phyloP scores from a whole-genome alignment of 2,797 vertebrate genomes.

The Orientallactaga sibirica region DNA sequence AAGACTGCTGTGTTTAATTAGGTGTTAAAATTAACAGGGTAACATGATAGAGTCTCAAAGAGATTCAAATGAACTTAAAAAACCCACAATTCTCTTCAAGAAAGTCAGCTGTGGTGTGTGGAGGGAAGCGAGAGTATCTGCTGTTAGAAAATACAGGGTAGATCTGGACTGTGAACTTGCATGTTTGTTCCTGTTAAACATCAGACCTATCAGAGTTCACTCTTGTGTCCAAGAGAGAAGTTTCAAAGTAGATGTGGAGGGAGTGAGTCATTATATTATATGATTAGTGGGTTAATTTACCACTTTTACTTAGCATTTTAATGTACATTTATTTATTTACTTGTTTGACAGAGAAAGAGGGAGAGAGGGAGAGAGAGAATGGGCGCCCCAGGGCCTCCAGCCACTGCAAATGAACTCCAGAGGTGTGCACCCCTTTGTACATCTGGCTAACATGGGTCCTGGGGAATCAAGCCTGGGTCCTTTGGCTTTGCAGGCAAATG shows the following conservation, averaged over 20 bases:
- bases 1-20: constrained; percentile 45
- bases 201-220: background rate
- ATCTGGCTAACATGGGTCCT: too few species aligned
- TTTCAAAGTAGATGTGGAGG: background rate
- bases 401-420: too few species aligned
- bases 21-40: constrained; percentile 22
- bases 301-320: constrained; percentile 53
- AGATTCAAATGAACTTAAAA: constrained; percentile 50
- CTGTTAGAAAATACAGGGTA: background rate
- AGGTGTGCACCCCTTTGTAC: too few species aligned
- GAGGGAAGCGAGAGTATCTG: background rate
- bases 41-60: constrained; percentile 38
- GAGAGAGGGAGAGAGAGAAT: too few species aligned
- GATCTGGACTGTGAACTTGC: background rate
- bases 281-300: constrained; percentile 2
- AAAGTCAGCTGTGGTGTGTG: background rate
- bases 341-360: too few species aligned
- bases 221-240: background rate
- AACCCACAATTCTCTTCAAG: constrained; percentile 29
- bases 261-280: constrained; percentile 32
- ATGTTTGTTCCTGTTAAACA: background rate
- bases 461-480: too few species aligned
- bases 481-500: too few species aligned
- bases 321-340: background rate
- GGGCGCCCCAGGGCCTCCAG: too few species aligned